Evolutionary conservation across 2,888 invertebrate species (phyloP).

Genomic region (Drosophila putrida): DNA sequence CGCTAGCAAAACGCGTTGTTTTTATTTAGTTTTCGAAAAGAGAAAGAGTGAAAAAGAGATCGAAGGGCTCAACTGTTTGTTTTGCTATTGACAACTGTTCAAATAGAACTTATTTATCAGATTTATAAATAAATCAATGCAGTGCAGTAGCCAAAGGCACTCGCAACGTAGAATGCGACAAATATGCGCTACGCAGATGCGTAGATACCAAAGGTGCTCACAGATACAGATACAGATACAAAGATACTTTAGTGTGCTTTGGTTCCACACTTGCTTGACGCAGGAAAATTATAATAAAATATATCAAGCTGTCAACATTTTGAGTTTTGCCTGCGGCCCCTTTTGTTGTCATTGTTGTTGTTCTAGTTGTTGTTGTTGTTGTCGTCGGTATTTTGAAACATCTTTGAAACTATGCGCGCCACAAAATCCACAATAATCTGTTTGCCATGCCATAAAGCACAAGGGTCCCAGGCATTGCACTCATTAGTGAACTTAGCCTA

Average conservation of each 20-base stretch:
- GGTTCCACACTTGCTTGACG: constrained; percentile 45
- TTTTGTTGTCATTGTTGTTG: constrained; percentile 62
- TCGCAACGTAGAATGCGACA: constrained; percentile 48
- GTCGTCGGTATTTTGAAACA: constrained; percentile 77
- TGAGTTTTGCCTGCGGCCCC: constrained; percentile 65
- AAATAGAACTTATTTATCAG: constrained; percentile 67
- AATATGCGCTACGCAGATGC: constrained; percentile 35
- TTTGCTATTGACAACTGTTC: constrained; percentile 68
- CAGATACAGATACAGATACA: constrained; percentile 17
- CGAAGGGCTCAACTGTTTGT: constrained; percentile 46
- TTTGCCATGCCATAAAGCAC: constrained; percentile 63
- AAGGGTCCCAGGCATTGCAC: constrained; percentile 38
- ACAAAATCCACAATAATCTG: constrained; percentile 78
- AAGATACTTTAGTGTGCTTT: constrained; percentile 43
- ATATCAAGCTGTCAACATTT: constrained; percentile 81
- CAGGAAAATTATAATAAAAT: constrained; percentile 79
- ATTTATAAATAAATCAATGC: constrained; percentile 77
- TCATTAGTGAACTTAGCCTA: constrained; percentile 70
- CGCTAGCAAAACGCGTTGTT: constrained; percentile 22
- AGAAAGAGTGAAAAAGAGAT: background rate
- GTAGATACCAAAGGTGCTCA: constrained; percentile 24
- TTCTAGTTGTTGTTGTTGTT: constrained; percentile 36
- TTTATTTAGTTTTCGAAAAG: background rate
- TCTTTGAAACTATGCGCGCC: constrained; percentile 73
- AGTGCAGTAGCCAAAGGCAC: constrained; percentile 38